Conservation (phyloP, 2,797 vertebrate species). For the Benthosema pterotum region DNA sequence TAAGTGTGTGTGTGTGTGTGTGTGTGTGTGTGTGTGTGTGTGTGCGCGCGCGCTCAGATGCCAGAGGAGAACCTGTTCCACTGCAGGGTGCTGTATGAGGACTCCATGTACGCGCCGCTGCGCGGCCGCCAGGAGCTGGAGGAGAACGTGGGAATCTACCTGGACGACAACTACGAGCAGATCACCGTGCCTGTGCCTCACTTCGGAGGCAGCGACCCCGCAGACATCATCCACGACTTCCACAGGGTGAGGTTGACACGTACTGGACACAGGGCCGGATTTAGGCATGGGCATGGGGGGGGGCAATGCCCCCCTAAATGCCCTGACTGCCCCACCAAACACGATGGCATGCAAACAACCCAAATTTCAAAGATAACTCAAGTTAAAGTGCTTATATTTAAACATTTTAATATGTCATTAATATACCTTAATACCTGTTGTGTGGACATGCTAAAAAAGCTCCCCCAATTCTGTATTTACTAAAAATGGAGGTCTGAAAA, state of each 20-base stretch:
- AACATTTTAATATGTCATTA: too few relatives aligned
- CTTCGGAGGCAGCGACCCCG: constrained; percentile 91
- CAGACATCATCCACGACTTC: constrained; percentile 88
- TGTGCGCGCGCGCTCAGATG: constrained; percentile 66
- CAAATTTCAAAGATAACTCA: too few relatives aligned
- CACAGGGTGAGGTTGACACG: constrained; percentile 71
- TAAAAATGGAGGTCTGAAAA: too few relatives aligned
- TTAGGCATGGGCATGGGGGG: too few relatives aligned
- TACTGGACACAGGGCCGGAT: too few relatives aligned
- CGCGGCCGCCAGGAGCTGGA: constrained; percentile 87
- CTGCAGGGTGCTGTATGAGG: constrained; percentile 89
- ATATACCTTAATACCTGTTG: too few relatives aligned
- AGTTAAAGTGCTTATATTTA: too few relatives aligned
- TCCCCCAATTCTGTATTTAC: too few relatives aligned
- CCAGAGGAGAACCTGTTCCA: constrained; percentile 89
- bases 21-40: background rate
- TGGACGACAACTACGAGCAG: constrained; percentile 91
- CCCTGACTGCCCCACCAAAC: too few relatives aligned
- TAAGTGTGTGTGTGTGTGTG: background rate
- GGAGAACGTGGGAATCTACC: constrained; percentile 91
- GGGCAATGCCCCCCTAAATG: too few relatives aligned
- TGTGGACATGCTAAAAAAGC: too few relatives aligned
- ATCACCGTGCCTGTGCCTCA: constrained; percentile 90
- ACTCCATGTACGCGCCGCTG: constrained; percentile 82
- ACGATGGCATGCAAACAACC: too few relatives aligned